Percentiles rank a stretch among this genome's conserved stretches.
phyloP scores from a whole-genome alignment of 2,113 vertebrate species.

The Turnix velox region DNA sequence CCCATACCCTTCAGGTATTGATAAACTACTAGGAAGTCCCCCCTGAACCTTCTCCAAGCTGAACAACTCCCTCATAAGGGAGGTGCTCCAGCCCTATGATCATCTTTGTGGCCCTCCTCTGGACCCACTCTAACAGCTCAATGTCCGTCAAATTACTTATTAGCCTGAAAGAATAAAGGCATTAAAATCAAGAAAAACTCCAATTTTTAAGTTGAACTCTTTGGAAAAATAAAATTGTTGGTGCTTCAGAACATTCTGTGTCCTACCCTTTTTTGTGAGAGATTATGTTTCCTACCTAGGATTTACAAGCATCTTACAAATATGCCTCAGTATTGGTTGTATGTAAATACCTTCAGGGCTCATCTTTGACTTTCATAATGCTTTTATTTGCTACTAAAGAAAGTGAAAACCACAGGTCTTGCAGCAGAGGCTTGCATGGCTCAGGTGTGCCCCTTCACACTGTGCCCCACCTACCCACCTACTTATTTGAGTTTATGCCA shows the following conservation, averaged over 20 bases:
- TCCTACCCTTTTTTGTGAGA: not conserved
- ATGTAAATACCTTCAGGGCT: not conserved
- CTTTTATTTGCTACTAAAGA: not conserved
- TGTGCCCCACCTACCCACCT: not conserved
- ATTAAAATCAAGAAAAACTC: not conserved
- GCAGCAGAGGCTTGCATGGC: not conserved
- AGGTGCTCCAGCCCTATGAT: too few species aligned
- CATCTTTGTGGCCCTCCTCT: too few species aligned
- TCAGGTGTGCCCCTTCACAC: not conserved
- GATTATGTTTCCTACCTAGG: not conserved
- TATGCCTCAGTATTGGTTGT: not conserved
- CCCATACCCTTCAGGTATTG: too few species aligned
- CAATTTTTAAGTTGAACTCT: not conserved
- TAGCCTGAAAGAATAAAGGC: not conserved
- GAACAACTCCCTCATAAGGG: too few species aligned
- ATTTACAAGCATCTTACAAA: not conserved
- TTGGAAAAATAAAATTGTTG: not conserved
- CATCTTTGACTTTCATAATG: not conserved
- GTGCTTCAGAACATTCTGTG: not conserved
- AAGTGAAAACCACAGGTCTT: not conserved
- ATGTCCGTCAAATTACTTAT: too few species aligned
- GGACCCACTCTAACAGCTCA: too few species aligned
- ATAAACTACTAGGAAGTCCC: too few species aligned
- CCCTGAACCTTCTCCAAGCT: too few species aligned
- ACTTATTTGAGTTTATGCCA: not conserved